phyloP scores from a whole-genome alignment of 2,797 vertebrate genomes.

The Danio choprae region DNA sequence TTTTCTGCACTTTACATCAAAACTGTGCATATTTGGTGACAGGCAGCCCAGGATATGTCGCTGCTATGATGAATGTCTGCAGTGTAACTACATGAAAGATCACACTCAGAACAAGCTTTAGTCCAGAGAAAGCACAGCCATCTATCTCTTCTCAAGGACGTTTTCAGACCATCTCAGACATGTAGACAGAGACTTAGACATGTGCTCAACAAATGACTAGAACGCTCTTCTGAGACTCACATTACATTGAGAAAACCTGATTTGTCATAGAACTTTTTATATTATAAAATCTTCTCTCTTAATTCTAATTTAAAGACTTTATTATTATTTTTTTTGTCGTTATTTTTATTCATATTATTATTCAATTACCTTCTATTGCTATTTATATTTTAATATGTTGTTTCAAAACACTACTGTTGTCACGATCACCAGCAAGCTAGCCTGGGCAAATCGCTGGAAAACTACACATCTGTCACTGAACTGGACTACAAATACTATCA shows the following conservation, averaged over 20 bases:
- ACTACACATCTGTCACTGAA: too few species aligned
- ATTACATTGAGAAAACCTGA: neutral
- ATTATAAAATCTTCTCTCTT: neutral
- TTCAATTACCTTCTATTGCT: too few species aligned
- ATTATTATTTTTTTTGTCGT: too few species aligned
- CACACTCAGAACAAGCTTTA: constrained; percentile 1
- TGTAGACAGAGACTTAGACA: neutral
- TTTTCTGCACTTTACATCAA: constrained; percentile 70
- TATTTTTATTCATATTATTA: too few species aligned
- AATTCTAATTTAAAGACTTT: neutral
- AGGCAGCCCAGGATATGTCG: constrained; percentile 41
- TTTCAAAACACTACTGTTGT: too few species aligned
- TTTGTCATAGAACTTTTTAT: neutral
- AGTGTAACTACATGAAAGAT: constrained; percentile 30
- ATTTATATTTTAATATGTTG: too few species aligned
- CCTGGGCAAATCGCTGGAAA: too few species aligned
- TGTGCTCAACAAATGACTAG: neutral
- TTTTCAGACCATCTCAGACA: constrained; percentile 26
- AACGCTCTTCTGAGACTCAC: neutral
- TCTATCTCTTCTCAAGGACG: constrained; percentile 40
- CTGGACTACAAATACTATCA: too few species aligned
- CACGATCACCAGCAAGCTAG: too few species aligned
- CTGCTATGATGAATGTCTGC: constrained; percentile 66
- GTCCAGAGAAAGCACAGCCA: neutral
- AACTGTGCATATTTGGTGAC: constrained; percentile 77